These are phyloP conservation scores for Pentalonia nigronervosa DNA, from an alignment of 1,140 invertebrate species.

Conservation along the genomic window DNA sequence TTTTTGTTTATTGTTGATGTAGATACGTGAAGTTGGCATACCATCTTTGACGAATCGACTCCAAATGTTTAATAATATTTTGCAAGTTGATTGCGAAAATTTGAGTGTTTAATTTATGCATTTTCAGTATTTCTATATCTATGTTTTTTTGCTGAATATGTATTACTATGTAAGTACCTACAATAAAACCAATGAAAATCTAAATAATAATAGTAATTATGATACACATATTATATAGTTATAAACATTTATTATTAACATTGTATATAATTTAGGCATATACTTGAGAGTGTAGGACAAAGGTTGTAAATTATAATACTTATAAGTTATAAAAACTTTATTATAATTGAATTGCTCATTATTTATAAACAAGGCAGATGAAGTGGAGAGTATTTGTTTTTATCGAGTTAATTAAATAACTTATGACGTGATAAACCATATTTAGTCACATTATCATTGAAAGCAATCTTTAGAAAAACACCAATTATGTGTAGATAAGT, in stretches of 20 bases:
- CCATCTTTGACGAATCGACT: no score
- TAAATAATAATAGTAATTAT: not conserved
- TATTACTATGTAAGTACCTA: not conserved
- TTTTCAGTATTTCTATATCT: no score
- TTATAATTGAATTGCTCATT: not conserved
- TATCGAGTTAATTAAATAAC: slow-evolving; percentile 16
- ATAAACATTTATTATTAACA: not conserved
- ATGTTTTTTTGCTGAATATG: not conserved
- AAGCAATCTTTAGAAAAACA: not conserved
- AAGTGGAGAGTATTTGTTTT: not conserved
- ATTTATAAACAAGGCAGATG: not conserved
- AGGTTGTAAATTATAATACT: not conserved
- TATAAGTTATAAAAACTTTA: not conserved
- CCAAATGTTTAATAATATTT: no score
- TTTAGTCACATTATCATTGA: not conserved
- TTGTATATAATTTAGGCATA: not conserved
- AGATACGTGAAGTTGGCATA: no score
- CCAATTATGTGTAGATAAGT: not conserved
- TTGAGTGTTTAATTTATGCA: no score
- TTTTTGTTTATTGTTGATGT: no score
- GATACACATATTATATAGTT: not conserved
- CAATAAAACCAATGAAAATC: not conserved
- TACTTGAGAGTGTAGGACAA: not conserved
- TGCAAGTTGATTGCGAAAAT: no score
- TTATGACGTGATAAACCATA: not conserved